Conservation (phyloP, 2,888 invertebrate genomes). For the Geophilus truncorum region DNA sequence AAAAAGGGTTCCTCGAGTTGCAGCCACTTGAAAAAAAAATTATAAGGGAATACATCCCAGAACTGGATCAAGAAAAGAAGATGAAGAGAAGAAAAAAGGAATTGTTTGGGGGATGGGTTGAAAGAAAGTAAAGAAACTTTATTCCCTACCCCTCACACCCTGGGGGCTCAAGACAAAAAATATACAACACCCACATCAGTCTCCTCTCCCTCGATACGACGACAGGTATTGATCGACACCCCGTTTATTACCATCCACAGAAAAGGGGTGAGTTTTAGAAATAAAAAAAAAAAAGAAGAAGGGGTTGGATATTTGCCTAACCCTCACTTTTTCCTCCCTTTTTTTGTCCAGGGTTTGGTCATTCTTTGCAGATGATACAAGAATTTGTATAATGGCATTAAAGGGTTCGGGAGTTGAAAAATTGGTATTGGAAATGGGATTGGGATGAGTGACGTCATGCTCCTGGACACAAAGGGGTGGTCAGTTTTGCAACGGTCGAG, state of each 20-base stretch:
- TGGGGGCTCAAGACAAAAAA: neutral
- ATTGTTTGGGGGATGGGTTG: no score
- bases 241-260: neutral
- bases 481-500: neutral
- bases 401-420: neutral
- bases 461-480: neutral
- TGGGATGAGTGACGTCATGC: neutral
- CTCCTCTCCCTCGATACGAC: neutral
- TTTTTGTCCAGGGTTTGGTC: neutral
- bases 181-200: neutral
- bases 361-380: neutral
- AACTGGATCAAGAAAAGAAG: neutral
- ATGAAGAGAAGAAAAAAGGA: no score
- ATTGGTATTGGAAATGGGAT: neutral
- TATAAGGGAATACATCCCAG: neutral
- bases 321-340: neutral
- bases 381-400: neutral
- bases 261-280: neutral
- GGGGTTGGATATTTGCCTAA: neutral
- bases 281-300: neutral
- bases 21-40: neutral
- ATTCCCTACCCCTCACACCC: neutral
- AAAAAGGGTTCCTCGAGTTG: neutral
- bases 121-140: neutral
- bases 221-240: neutral